Percentiles rank a stretch among this genome's conserved stretches.
phyloP scores from a whole-genome alignment of 2,797 vertebrate genomes.

The Eulemur rubriventer region DNA sequence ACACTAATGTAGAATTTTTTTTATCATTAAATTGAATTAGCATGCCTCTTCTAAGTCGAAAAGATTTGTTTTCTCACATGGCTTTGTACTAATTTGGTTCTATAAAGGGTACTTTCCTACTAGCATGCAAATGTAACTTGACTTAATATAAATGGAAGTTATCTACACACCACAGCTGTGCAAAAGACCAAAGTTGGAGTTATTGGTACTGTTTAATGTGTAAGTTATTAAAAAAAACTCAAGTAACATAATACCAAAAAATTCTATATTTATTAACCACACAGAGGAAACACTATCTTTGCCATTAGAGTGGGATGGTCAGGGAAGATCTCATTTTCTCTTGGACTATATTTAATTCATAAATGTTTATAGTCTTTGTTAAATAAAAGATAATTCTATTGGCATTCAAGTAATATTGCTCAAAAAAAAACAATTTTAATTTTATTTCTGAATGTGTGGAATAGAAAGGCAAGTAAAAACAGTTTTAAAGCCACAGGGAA shows the following conservation, averaged over 20 bases:
- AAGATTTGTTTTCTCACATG: conserved; percentile 9
- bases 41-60: not conserved
- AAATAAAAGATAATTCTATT: conserved; percentile 60
- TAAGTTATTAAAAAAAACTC: conserved; percentile 18
- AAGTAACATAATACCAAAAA: not conserved
- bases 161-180: conserved; percentile 62
- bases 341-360: conserved; percentile 57
- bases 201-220: conserved; percentile 28
- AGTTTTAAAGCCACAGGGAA: conserved; percentile 58
- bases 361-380: conserved; percentile 68
- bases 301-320: not conserved
- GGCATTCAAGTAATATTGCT: conserved; percentile 66
- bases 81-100: conserved; percentile 45
- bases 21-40: conserved; percentile 18
- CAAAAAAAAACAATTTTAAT: conserved; percentile 60
- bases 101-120: conserved; percentile 31
- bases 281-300: not conserved
- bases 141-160: conserved; percentile 55
- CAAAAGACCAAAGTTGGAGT: conserved; percentile 44
- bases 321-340: conserved; percentile 44
- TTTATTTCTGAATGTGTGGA: conserved; percentile 60
- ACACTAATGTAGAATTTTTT: not conserved
- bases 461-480: conserved; percentile 59
- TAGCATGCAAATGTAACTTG: conserved; percentile 49
- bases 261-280: conserved; percentile 20